These are phyloP conservation scores for Chelonia mydas DNA, from an alignment of 2,797 vertebrate species.

Conservation along the genomic window DNA sequence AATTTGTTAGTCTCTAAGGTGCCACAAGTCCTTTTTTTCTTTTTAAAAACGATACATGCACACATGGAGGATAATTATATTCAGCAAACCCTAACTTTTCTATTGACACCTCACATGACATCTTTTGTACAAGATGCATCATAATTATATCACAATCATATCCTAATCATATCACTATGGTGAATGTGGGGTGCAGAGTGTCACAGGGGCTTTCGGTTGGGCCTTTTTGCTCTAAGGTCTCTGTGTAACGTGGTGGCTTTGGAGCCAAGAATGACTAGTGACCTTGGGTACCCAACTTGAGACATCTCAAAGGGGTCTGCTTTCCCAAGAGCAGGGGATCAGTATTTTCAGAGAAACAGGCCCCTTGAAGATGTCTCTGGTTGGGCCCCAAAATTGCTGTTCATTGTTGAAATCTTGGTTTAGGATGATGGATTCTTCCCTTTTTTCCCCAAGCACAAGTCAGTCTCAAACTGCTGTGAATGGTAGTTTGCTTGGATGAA, in stretches of 20 bases:
- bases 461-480: neutral
- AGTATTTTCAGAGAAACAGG: neutral
- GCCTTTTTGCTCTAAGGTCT: neutral
- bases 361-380: neutral
- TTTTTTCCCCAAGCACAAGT: slow-evolving; percentile 1
- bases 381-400: neutral
- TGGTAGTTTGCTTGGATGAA: neutral
- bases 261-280: neutral
- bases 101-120: too few relatives aligned
- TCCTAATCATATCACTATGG: too few relatives aligned
- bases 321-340: slow-evolving; percentile 11
- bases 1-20: too few relatives aligned
- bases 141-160: too few relatives aligned
- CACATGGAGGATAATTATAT: too few relatives aligned
- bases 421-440: neutral
- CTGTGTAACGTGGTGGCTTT: neutral
- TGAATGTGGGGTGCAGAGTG: too few relatives aligned
- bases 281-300: neutral
- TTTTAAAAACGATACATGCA: too few relatives aligned
- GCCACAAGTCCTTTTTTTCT: too few relatives aligned
- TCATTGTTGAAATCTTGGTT: neutral
- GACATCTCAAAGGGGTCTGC: neutral
- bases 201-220: neutral
- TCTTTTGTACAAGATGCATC: too few relatives aligned
- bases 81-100: too few relatives aligned